Conservation (phyloP, 2,797 vertebrate species). For the Phrynocephalus vlangalii region DNA sequence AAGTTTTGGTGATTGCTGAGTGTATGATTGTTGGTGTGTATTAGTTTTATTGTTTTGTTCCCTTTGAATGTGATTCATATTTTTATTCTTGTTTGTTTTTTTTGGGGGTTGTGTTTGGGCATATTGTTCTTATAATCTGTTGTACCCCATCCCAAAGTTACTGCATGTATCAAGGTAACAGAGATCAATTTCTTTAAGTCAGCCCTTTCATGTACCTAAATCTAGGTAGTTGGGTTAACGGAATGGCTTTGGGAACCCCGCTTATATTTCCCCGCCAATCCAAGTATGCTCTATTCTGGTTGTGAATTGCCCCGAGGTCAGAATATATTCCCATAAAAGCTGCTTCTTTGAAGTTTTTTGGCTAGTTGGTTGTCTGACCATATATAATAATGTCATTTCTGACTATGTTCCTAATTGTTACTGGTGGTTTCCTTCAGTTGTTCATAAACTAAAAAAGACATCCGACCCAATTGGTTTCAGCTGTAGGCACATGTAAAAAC, state of each 20-base stretch:
- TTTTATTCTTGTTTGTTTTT: no score
- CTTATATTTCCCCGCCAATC: neutral
- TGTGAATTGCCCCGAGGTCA: neutral
- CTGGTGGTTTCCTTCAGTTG: conserved; percentile 37
- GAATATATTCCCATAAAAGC: neutral
- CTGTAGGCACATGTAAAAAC: conserved; percentile 25
- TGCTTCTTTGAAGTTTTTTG: neutral
- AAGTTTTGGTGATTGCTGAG: neutral
- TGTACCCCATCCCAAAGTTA: no score
- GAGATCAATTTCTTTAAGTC: neutral
- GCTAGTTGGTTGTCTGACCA: neutral
- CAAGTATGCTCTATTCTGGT: neutral
- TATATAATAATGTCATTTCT: conserved; percentile 35
- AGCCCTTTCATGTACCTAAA: neutral
- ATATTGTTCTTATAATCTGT: no score
- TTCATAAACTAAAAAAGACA: conserved; percentile 25
- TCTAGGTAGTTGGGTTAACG: neutral
- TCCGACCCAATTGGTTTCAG: conserved; percentile 27
- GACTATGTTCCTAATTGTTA: conserved; percentile 15
- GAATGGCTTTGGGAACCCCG: neutral
- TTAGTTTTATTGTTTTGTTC: no score
- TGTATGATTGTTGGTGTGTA: no score
- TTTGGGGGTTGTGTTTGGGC: no score
- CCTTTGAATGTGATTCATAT: no score
- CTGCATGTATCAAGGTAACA: neutral